A percentile compares a stretch with the other conserved stretches of the same genome.
These are phyloP conservation scores for Heliconius himera DNA, from an alignment of 1,140 invertebrate genomes.

Conservation along the genomic window DNA sequence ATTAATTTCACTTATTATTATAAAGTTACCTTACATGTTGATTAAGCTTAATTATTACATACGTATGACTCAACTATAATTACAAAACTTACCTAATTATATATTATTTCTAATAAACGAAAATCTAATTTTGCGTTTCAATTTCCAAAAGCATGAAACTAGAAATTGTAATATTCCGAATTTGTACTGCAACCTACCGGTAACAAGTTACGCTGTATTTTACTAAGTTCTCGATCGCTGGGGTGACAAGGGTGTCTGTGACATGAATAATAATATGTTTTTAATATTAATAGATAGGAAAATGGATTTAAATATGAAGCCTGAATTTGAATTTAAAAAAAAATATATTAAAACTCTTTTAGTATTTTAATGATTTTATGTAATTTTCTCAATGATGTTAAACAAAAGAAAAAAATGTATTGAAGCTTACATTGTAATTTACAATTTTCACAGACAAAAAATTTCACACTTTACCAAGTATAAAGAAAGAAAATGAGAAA, in stretches of 20 bases:
- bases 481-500: too few species aligned
- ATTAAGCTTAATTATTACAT: too few species aligned
- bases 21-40: too few species aligned
- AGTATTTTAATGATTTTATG: too few species aligned
- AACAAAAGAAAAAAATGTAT: background rate
- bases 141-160: slow-evolving; percentile 58
- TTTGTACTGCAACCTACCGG: slow-evolving; percentile 71
- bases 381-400: too few species aligned
- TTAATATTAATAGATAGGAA: background rate
- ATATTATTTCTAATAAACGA: background rate
- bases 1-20: too few species aligned
- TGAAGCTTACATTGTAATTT: too few species aligned
- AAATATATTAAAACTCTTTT: too few species aligned
- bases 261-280: background rate
- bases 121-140: slow-evolving; percentile 35
- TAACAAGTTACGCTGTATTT: slow-evolving; percentile 77
- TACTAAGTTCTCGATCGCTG: slow-evolving; percentile 69
- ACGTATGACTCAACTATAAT: too few species aligned
- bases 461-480: background rate
- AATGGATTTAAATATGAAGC: too few species aligned
- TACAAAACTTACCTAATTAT: too few species aligned
- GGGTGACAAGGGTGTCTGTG: slow-evolving; percentile 37
- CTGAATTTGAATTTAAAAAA: too few species aligned
- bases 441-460: background rate
- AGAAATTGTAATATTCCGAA: slow-evolving; percentile 61